These are phyloP conservation scores for Sabatieria punctata DNA, from an alignment of 2,888 invertebrate species.

Conservation along the genomic window DNA sequence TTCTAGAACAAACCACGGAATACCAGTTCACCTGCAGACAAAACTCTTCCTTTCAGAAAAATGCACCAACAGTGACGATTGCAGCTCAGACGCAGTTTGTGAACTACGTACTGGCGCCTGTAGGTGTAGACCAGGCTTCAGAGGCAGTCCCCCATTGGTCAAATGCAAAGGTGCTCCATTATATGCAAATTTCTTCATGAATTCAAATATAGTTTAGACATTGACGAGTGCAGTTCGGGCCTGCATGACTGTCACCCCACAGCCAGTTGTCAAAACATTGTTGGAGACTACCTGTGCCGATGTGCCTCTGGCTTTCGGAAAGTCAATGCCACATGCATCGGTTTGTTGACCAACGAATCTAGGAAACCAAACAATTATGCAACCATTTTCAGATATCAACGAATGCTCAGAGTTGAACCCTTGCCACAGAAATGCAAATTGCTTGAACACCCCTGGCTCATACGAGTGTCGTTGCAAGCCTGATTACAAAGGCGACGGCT, in stretches of 20 bases:
- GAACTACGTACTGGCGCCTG: constrained; percentile 22
- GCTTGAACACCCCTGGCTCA: background rate
- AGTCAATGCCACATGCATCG: too few species aligned
- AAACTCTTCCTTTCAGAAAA: constrained; percentile 10
- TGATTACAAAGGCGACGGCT: background rate
- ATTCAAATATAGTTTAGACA: background rate
- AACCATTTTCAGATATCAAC: constrained; percentile 17
- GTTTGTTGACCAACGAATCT: too few species aligned
- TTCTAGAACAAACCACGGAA: too few species aligned
- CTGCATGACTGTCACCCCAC: too few species aligned
- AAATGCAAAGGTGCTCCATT: constrained; percentile 17
- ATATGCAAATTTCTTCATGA: background rate
- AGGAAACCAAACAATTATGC: too few species aligned
- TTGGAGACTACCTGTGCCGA: too few species aligned
- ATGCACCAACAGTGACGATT: constrained; percentile 21
- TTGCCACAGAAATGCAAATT: background rate
- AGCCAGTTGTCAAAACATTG: too few species aligned
- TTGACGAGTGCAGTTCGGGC: too few species aligned
- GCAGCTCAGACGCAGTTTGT: constrained; percentile 24
- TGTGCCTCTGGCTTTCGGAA: too few species aligned
- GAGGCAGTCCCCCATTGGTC: constrained; percentile 19
- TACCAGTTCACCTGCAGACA: background rate
- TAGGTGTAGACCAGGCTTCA: constrained; percentile 22
- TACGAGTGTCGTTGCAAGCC: background rate
- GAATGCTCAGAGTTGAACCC: background rate